Base-by-base conservation (phyloP, 2,113 vertebrate genomes). In the Aegithalos caudatus region DNA sequence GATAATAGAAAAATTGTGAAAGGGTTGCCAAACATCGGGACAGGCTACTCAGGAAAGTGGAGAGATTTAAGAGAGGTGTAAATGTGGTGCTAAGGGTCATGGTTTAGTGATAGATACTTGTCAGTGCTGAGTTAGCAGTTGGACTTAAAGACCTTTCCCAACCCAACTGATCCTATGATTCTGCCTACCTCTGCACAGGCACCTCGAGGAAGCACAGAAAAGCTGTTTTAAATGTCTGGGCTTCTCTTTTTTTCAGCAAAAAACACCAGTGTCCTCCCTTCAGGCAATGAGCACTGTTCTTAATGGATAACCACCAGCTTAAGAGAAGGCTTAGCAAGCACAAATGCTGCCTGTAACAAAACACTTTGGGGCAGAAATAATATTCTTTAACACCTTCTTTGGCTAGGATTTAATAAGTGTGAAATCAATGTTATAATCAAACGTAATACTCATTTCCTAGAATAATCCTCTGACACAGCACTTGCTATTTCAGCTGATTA, bases 381-480 rank as follows among this genome's bases (percentile, higher is more conserved):
- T 91, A 85, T 96, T 92, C 67, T 90, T 92, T 10, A 4, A 48
- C 86, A 88, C 92, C 76, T 95, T 94, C 91, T 90, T 92, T 50
- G 80, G 81, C 57, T 88, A 64, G 66, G 44, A 90, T 88, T 95
- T 97, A 96, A 95, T 96, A 95, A 95, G 78, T 94, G 93, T 4
- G 10, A 96, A 97, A 97, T 90, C 96, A 96, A 82, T 96, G 93
- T 80, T 96, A 94, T 86, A 92, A 92, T 96, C 95, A 96, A 97
- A 91, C 0, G 0, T 83, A 95, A 94, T 96, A 81, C 88, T 95
- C 56, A 89, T 95, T 95, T 93, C 92, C 88, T 53, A 82, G 86
- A 95, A 82, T 96, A 97, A 97, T 96, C 91, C 93, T 95, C 90
- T 90, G 87, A 91, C 84, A 85, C 44, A 94, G 84, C 89, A 90